phyloP scores from a whole-genome alignment of 2,113 vertebrate species.

The Anoura caudifer region DNA sequence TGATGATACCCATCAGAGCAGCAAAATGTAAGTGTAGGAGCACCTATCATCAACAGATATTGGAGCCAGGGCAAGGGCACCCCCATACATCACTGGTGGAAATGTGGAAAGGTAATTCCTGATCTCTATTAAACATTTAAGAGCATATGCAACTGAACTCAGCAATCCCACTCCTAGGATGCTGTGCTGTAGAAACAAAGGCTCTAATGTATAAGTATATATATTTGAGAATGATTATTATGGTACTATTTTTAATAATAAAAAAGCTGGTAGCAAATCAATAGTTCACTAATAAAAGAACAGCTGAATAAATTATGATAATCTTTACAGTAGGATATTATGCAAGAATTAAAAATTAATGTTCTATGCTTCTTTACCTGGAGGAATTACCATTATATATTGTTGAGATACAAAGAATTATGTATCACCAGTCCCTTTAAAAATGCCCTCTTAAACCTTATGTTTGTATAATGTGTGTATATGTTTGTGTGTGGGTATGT shows the following conservation, averaged over 20 bases:
- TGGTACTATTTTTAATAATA: constrained; percentile 31
- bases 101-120: constrained; percentile 39
- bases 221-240: not conserved
- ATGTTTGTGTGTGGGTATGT: not conserved
- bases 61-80: not conserved
- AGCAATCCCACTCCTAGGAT: not conserved
- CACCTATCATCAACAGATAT: constrained; percentile 22
- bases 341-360: constrained; percentile 60
- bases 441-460: not conserved
- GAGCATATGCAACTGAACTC: constrained; percentile 1
- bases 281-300: constrained; percentile 51
- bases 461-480: not conserved
- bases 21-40: constrained; percentile 2
- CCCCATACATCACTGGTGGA: not conserved
- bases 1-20: not conserved
- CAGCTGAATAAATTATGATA: constrained; percentile 15
- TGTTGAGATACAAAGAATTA: not conserved
- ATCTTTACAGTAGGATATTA: not conserved
- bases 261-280: constrained; percentile 41
- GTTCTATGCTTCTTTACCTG: not conserved
- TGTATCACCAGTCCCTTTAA: not conserved
- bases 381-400: not conserved
- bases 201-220: not conserved
- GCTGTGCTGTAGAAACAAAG: constrained; percentile 8
- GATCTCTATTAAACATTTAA: constrained; percentile 40